A percentile compares a stretch with the other conserved stretches of the same genome.
Conservation (phyloP, 2,888 invertebrate species). For the Chrysolina americana region DNA sequence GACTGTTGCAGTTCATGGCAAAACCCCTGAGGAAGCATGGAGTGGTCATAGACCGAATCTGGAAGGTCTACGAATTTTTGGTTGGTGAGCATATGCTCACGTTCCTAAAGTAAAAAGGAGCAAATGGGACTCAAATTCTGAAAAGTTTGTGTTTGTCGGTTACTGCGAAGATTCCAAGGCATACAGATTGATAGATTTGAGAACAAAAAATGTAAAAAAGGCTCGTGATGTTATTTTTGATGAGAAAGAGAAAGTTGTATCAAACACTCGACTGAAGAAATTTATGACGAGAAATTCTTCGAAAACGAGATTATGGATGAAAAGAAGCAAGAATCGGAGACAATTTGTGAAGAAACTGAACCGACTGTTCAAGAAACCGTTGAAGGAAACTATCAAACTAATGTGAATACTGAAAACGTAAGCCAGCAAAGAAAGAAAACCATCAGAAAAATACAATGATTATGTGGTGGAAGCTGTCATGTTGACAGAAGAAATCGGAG, state of each 20-base stretch:
- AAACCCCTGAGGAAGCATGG: conserved; percentile 63
- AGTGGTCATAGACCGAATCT: conserved; percentile 60
- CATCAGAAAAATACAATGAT: no score
- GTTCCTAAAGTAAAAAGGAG: conserved; percentile 58
- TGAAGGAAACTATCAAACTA: no score
- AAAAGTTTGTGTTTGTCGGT: conserved; percentile 59
- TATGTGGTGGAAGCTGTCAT: no score
- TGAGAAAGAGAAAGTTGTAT: not conserved
- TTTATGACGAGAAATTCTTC: not conserved
- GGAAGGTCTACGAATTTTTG: conserved; percentile 59
- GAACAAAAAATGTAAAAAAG: conserved; percentile 13
- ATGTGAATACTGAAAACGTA: no score
- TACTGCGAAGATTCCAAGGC: conserved; percentile 48
- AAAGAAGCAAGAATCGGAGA: no score
- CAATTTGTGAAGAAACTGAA: no score
- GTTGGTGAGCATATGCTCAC: conserved; percentile 59
- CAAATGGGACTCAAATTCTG: conserved; percentile 55
- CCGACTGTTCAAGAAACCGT: no score
- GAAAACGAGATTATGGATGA: not conserved
- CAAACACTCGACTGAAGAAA: not conserved
- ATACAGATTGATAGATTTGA: conserved; percentile 21
- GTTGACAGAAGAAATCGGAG: no score
- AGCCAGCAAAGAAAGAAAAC: no score
- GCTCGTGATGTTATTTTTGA: conserved; percentile 27
- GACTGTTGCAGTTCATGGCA: conserved; percentile 9